phyloP scores from a whole-genome alignment of 1,140 invertebrate genomes.

The Ectropis grisescens region DNA sequence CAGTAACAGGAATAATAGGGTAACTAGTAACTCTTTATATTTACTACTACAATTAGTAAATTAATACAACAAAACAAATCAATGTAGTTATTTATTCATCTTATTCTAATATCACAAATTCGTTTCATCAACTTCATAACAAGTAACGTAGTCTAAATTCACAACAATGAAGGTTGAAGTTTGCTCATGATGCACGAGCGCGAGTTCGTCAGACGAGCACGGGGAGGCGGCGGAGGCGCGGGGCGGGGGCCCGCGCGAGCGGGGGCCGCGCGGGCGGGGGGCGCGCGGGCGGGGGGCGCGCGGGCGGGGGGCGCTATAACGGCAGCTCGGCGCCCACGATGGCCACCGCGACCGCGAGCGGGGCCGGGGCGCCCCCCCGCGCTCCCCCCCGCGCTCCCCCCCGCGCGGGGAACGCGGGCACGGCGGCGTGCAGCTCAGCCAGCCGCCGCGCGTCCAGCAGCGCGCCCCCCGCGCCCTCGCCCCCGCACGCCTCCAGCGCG shows the following conservation, averaged over 20 bases:
- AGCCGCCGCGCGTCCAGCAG: constrained; percentile 27
- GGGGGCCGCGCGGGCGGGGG: too few species aligned
- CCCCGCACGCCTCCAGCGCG: constrained; percentile 1
- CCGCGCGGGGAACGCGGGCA: constrained; percentile 1
- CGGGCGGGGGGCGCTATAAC: constrained; percentile 35
- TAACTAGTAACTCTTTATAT: too few species aligned
- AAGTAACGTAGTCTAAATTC: neutral
- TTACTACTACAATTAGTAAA: too few species aligned
- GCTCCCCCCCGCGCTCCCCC: neutral
- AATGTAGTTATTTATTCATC: too few species aligned
- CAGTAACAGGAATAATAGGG: too few species aligned
- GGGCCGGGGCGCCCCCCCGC: neutral
- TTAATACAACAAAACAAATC: too few species aligned
- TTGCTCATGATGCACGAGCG: too few species aligned
- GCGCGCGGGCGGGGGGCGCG: too few species aligned
- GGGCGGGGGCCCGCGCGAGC: constrained; percentile 1
- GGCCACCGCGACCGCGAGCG: constrained; percentile 1
- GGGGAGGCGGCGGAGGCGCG: too few species aligned
- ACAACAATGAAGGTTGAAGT: neutral
- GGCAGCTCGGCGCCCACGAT: constrained; percentile 3
- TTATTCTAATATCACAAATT: constrained; percentile 17
- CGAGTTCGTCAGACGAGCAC: constrained; percentile 20
- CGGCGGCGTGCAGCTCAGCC: neutral
- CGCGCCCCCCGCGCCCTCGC: constrained; percentile 11
- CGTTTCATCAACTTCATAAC: constrained; percentile 1